These are phyloP conservation scores for Drosophila tani DNA, from an alignment of 1,140 invertebrate species.

Conservation along the genomic window DNA sequence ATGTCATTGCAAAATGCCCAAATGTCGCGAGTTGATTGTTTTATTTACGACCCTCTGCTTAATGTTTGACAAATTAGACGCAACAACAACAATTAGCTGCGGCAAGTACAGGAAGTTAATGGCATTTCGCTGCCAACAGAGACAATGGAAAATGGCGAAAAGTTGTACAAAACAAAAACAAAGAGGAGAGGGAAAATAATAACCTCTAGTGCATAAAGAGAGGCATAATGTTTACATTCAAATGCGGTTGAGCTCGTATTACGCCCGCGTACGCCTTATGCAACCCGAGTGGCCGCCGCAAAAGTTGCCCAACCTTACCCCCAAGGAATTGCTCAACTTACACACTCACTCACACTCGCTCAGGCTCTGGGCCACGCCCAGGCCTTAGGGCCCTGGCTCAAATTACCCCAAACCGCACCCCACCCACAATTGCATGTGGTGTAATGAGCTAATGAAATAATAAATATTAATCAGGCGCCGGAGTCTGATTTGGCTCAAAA, in stretches of 20 bases:
- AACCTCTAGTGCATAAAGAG: slow-evolving; percentile 48
- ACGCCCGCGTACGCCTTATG: slow-evolving; percentile 38
- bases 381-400: slow-evolving; percentile 41
- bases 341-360: slow-evolving; percentile 21
- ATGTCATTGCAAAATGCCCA: slow-evolving; percentile 60
- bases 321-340: slow-evolving; percentile 44
- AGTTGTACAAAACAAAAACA: slow-evolving; percentile 30
- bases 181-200: slow-evolving; percentile 41
- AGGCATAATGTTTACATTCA: slow-evolving; percentile 47
- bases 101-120: slow-evolving; percentile 72
- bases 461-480: slow-evolving; percentile 64
- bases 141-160: slow-evolving; percentile 39
- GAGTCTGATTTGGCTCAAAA: slow-evolving; percentile 39
- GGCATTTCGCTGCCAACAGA: slow-evolving; percentile 55
- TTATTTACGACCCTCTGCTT: slow-evolving; percentile 77
- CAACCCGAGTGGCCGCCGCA: slow-evolving; percentile 44
- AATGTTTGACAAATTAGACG: slow-evolving; percentile 81
- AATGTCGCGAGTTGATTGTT: slow-evolving; percentile 79
- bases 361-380: slow-evolving; percentile 28
- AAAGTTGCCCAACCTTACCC: slow-evolving; percentile 29
- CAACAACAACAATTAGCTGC: slow-evolving; percentile 48
- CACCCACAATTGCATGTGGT: slow-evolving; percentile 48
- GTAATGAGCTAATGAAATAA: slow-evolving; percentile 65
- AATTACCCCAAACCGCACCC: slow-evolving; percentile 27
- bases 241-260: slow-evolving; percentile 58